Percentiles rank a stretch among this genome's conserved stretches.
phyloP scores from a whole-genome alignment of 2,113 vertebrate species.

The Equus quagga region DNA sequence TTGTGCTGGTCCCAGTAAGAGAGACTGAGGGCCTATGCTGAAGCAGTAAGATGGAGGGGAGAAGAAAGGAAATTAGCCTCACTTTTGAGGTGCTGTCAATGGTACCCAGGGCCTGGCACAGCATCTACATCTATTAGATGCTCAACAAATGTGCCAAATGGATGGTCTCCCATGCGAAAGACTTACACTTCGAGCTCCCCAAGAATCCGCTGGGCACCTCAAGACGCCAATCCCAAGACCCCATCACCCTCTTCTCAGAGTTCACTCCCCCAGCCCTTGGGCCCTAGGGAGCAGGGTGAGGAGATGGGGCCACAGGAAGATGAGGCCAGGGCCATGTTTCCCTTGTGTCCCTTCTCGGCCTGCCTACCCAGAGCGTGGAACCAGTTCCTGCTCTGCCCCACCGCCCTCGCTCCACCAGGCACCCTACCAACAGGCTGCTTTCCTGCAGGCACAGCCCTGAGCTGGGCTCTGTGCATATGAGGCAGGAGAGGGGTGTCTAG shows the following conservation, averaged over 20 bases:
- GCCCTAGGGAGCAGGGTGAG: not conserved
- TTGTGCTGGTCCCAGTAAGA: fast-evolving
- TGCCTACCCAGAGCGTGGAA: not conserved
- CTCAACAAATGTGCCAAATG: not conserved
- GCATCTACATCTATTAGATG: not conserved
- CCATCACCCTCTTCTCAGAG: not conserved
- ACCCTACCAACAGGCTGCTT: not conserved
- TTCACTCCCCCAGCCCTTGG: not conserved
- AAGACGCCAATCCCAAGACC: not conserved
- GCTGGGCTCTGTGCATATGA: fast-evolving
- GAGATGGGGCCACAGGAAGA: not conserved
- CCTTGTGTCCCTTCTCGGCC: not conserved
- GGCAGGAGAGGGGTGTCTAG: not conserved
- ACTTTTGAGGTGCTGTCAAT: not conserved
- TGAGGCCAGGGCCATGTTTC: not conserved
- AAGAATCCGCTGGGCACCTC: too few species aligned
- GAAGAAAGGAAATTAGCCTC: not conserved
- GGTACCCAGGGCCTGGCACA: not conserved
- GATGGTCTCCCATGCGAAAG: not conserved
- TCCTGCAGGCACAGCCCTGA: not conserved
- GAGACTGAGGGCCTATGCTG: not conserved
- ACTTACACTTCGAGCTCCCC: not conserved
- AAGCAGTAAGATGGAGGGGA: not conserved
- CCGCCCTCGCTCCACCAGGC: not conserved
- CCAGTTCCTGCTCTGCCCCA: not conserved